These are phyloP conservation scores for Acanthoscelides obtectus DNA, from an alignment of 2,888 invertebrate genomes.

Conservation along the genomic window DNA sequence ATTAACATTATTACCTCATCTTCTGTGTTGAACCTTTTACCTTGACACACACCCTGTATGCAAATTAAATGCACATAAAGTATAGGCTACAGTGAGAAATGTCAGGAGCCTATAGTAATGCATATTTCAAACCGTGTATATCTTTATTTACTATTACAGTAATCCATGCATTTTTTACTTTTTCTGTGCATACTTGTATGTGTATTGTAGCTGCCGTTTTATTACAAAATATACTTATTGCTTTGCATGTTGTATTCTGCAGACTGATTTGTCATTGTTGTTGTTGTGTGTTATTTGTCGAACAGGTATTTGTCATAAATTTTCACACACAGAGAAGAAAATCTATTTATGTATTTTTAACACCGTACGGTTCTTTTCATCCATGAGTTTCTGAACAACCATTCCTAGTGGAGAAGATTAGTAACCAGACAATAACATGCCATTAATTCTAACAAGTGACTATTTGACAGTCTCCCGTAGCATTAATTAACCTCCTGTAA, in stretches of 20 bases:
- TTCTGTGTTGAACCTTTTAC: not conserved
- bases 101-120: not conserved
- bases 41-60: not conserved
- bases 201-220: not conserved
- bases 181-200: not conserved
- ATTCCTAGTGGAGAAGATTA: no score
- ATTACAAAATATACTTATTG: not conserved
- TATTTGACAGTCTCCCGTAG: no score
- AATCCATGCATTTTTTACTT: not conserved
- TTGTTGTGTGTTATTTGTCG: no score
- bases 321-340: no score
- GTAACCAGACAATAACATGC: no score
- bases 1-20: not conserved
- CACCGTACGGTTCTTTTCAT: no score
- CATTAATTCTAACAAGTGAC: no score
- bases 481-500: no score
- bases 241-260: not conserved
- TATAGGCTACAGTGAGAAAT: not conserved
- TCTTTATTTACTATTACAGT: not conserved
- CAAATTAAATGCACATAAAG: not conserved
- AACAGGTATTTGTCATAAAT: no score
- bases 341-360: no score
- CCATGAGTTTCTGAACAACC: no score
- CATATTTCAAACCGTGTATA: not conserved
- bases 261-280: not conserved